Evolutionary conservation across 2,888 invertebrate species (phyloP).

Genomic region (Chymomyza caudatula): DNA sequence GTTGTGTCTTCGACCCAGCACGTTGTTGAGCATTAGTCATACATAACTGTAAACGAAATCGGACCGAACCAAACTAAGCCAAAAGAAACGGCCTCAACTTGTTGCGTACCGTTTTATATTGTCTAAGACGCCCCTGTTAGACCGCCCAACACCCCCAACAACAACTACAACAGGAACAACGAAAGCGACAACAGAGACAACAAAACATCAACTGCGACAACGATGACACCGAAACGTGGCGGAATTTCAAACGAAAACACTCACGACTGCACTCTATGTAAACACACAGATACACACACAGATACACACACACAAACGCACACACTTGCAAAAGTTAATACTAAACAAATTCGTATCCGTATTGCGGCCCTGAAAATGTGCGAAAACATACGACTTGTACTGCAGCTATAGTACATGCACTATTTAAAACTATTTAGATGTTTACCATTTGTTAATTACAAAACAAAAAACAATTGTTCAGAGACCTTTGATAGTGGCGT

Average conservation of each 20-base stretch:
- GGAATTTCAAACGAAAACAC: conserved; percentile 29
- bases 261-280: conserved; percentile 18
- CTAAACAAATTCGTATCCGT: conserved; percentile 25
- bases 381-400: conserved; percentile 22
- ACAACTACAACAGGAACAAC: neutral
- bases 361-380: conserved; percentile 24
- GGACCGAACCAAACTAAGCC: neutral
- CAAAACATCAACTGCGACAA: neutral
- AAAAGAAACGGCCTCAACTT: neutral
- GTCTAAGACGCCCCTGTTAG: neutral
- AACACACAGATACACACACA: no score
- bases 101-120: neutral
- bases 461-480: neutral
- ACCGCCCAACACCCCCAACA: neutral
- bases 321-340: neutral
- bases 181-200: neutral
- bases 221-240: conserved; percentile 27
- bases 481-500: neutral
- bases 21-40: conserved; percentile 5
- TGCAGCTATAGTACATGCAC: neutral
- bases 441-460: neutral
- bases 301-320: neutral
- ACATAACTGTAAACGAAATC: neutral
- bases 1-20: neutral
- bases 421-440: neutral